Base-by-base conservation (phyloP, 2,797 vertebrate species). In the Mycteria americana region DNA sequence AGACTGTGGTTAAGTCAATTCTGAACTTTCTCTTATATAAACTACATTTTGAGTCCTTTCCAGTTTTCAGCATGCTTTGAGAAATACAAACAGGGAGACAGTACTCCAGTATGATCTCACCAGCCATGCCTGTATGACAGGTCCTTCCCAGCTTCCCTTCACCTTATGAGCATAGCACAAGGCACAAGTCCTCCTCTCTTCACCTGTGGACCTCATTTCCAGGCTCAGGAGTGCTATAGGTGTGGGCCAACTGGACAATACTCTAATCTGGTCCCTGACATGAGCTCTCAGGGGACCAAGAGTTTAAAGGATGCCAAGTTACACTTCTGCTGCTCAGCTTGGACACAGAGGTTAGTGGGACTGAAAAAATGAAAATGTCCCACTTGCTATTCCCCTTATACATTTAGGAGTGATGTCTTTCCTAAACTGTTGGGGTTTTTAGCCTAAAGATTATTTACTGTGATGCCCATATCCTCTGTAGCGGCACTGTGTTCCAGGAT, bases 1-100 rank as follows among this genome's bases (percentile, higher is more conserved):
- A 62, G 45, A 91, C 14, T 69, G 65, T 54, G 85, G 96, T 92
- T 96, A 96, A 95, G 46, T 88, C 3, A 72, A 8, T 94, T 88
- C 63, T 51, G 73, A 95, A 62, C 53, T 88, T 92, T 84, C 68
- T 88, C 63, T 93, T 95, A 70, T 9, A 81, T 94, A 96, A 96
- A 97, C 94, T 88, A 84, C 7, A 67, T 62, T 86, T 83, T 89
- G 89, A 91, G 6, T 68, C 31, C 82, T 78, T 91, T 93, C 92
- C 85, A 91, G 57, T 64, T 89, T 76, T 92, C 35, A 65, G 41
- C 41, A 89, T 86, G n/a, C 41, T 91, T 85, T 78, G 57, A 77
- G 46, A 92, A 78, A 46, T 72, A 68, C 22, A 83, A 57, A 67
- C 13, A 88, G 33, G 30, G 74, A 94, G 72, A 35, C 53, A 63